Evolutionary conservation across 1,140 invertebrate genomes (phyloP).

Genomic region (Drosophila ambigua): DNA sequence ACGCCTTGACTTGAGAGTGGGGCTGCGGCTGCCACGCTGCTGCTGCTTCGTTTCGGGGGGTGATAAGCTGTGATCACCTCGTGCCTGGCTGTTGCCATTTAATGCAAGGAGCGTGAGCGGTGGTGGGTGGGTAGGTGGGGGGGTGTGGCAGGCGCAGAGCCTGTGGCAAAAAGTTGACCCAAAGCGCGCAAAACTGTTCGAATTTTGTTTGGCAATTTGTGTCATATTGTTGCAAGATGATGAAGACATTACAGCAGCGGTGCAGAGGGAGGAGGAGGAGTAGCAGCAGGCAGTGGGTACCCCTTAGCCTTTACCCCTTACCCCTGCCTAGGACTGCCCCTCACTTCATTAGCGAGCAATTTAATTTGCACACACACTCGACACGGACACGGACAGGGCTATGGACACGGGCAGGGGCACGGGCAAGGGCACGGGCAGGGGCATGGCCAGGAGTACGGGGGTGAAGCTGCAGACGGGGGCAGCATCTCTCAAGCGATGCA

Average conservation of each 20-base stretch:
- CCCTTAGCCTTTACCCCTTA: neutral
- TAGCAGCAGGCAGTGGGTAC: neutral
- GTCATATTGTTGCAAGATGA: conserved; percentile 64
- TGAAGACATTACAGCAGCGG: conserved; percentile 58
- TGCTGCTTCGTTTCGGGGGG: conserved; percentile 6
- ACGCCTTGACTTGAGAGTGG: conserved; percentile 29
- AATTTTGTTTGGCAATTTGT: conserved; percentile 67
- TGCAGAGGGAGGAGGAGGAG: neutral
- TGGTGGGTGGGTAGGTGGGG: neutral
- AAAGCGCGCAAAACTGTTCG: conserved; percentile 32
- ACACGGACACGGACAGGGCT: neutral
- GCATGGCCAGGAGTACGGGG: too few species aligned
- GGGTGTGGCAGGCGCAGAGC: too few species aligned
- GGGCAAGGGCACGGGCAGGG: neutral
- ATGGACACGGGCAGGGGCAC: neutral
- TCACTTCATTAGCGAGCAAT: conserved; percentile 80
- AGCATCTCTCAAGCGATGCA: neutral
- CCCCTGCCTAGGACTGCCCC: neutral
- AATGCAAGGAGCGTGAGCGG: conserved; percentile 12
- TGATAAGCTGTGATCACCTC: conserved; percentile 63
- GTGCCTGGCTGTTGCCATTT: conserved; percentile 65
- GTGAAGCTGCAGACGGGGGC: too few species aligned
- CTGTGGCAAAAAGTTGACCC: conserved; percentile 43
- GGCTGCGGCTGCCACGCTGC: conserved; percentile 1
- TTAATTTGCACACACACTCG: conserved; percentile 78